These are phyloP conservation scores for Mormyrus proboscirostris DNA, from an alignment of 2,797 vertebrate genomes.

Conservation along the genomic window DNA sequence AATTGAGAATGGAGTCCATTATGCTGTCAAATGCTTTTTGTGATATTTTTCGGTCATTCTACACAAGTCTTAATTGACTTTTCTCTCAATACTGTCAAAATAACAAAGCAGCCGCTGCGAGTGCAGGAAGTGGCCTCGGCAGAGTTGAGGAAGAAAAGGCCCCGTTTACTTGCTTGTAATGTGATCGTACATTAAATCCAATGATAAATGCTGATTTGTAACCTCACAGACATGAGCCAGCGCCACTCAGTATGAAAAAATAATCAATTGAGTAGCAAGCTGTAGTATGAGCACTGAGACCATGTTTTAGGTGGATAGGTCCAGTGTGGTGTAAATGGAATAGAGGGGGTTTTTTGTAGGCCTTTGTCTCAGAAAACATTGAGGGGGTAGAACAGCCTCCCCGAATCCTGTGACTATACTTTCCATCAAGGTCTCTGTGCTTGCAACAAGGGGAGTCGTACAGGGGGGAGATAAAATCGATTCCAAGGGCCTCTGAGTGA, in stretches of 20 bases:
- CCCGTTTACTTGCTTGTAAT: background rate
- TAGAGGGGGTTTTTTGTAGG: background rate
- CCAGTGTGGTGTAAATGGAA: background rate
- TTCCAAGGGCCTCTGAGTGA: background rate
- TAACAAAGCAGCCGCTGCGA: background rate
- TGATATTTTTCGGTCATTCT: background rate
- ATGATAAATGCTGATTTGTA: slow-evolving; percentile 5
- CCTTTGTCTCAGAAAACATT: background rate
- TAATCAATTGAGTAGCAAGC: background rate
- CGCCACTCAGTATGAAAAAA: background rate
- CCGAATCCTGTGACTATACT: background rate
- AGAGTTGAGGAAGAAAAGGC: background rate
- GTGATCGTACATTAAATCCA: background rate
- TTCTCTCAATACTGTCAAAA: background rate
- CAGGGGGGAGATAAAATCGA: background rate
- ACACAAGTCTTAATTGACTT: background rate
- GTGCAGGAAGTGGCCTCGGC: background rate
- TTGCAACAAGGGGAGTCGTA: background rate
- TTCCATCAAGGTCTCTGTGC: background rate
- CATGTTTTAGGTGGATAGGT: background rate
- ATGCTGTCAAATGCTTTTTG: background rate
- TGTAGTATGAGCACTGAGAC: background rate
- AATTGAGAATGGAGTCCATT: slow-evolving; percentile 8
- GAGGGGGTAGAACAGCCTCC: background rate
- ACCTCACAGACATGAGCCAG: background rate